Base-by-base conservation (phyloP, 2,797 vertebrate species). In the Vespertilio murinus region DNA sequence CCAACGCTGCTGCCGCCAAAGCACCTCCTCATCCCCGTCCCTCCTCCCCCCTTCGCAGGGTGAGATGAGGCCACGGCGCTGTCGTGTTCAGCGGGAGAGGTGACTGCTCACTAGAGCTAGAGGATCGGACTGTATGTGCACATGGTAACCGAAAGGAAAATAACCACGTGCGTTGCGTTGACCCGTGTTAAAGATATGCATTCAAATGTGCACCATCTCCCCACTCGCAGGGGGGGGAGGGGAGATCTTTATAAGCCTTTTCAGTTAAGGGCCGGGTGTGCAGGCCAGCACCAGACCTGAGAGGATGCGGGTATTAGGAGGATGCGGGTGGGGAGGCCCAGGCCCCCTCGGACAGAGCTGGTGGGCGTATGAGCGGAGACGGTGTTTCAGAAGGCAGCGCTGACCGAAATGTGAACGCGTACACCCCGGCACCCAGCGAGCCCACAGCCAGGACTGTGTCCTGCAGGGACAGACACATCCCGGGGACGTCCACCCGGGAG, bases 41-140 rank as follows among this genome's bases (percentile, higher is more conserved):
- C 23, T 0, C 10, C 30, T 13, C 28, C 25, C 40, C 40, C 56
- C 23, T 14, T 16, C 1, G 0, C 45, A 25, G 42, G 30, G 25
- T 2, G 17, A 35, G 42, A 18, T 1, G 5, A 84, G 71, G 61
- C 73, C 49, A 4, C 33, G 0, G 22, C 22, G 65, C 3, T 35
- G 17, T 6, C 13, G 23, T 20, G 14, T 33, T 6, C 4, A 8
- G 78, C 2, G 42, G 23, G 61, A 8, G 10, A 13, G 78, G 1
- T 38, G 23, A 67, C 6, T 0, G 2, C 17, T 0, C n/a, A 10
- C 8, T 28, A 87, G 54, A 78, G 1, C 30, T 10, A 13, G 65
- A 61, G 61, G 47, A 22, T 52, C 77, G 22, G 40, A 28, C n/a
- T 59, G 0, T 1, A 4, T 40, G 25, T 35, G 69, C 10, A 65